phyloP scores from a whole-genome alignment of 2,113 vertebrate species.

The Pseudolaguvia tuberculata region DNA sequence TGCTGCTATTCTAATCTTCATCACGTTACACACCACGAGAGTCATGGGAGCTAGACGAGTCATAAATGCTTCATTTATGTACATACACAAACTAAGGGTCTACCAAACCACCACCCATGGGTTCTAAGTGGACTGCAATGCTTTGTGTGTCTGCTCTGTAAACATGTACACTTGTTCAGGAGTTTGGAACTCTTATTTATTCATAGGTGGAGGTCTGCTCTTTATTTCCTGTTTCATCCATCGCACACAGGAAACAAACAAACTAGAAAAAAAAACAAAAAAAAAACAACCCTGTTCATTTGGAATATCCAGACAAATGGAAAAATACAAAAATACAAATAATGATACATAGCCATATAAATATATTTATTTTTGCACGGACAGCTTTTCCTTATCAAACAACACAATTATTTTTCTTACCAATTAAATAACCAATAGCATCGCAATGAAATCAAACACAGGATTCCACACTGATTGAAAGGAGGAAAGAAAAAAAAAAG shows the following conservation, averaged over 20 bases:
- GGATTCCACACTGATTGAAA: conserved; percentile 11
- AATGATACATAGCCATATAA: conserved; percentile 76
- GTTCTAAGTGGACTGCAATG: conserved; percentile 21
- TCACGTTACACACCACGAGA: conserved; percentile 64
- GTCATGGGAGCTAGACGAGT: conserved; percentile 48
- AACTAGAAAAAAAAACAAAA: conserved; percentile 55
- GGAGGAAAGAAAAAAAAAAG: conserved; percentile 53
- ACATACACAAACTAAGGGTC: conserved; percentile 32
- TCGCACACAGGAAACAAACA: conserved; percentile 59
- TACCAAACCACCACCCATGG: conserved; percentile 23
- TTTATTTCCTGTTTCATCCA: conserved; percentile 28
- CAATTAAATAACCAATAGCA: conserved; percentile 64
- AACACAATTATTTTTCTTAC: conserved; percentile 67
- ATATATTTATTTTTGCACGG: conserved; percentile 78
- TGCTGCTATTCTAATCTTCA: conserved; percentile 58
- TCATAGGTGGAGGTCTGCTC: conserved; percentile 11
- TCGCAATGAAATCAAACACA: conserved; percentile 60
- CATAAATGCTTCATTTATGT: conserved; percentile 35
- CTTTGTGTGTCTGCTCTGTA: conserved; percentile 28
- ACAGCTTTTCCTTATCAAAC: conserved; percentile 66
- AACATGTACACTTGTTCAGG: conserved; percentile 23
- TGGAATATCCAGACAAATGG: conserved; percentile 57
- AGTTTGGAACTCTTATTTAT: background rate
- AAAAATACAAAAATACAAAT: conserved; percentile 77
- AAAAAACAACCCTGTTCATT: background rate